Percentiles rank a stretch among this genome's conserved stretches.
These are phyloP conservation scores for Bradypodion pumilum DNA, from an alignment of 2,797 vertebrate genomes.

Conservation along the genomic window DNA sequence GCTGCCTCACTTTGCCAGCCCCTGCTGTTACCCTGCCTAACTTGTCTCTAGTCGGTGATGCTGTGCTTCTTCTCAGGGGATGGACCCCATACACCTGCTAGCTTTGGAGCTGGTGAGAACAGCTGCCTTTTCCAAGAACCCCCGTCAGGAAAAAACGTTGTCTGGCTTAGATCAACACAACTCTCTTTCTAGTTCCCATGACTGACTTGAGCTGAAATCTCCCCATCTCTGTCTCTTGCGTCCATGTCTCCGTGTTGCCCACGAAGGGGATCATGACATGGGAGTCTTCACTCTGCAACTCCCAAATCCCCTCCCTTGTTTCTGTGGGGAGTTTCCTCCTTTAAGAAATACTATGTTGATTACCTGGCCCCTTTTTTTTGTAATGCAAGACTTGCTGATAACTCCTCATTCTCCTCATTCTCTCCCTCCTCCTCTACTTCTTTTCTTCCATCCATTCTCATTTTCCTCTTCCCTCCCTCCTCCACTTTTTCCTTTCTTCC, in stretches of 20 bases:
- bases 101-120: constrained; percentile 30
- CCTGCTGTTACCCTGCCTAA: not conserved
- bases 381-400: too few relatives aligned
- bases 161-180: not conserved
- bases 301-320: not conserved
- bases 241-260: not conserved
- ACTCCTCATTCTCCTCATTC: too few relatives aligned
- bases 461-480: too few relatives aligned
- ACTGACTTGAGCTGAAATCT: constrained; percentile 34
- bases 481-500: too few relatives aligned
- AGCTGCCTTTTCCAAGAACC: constrained; percentile 31
- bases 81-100: constrained; percentile 14
- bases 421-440: too few relatives aligned
- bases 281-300: not conserved
- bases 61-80: constrained; percentile 18
- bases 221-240: not conserved
- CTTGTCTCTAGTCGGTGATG: not conserved
- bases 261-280: not conserved
- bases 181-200: not conserved
- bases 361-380: too few relatives aligned
- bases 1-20: too few relatives aligned
- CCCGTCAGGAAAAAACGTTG: constrained; percentile 2
- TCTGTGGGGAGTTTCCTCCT: not conserved
- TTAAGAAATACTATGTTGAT: not conserved
- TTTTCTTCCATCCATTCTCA: too few relatives aligned